Conservation (phyloP, 2,888 invertebrate genomes). For the Sesamia inferens region DNA sequence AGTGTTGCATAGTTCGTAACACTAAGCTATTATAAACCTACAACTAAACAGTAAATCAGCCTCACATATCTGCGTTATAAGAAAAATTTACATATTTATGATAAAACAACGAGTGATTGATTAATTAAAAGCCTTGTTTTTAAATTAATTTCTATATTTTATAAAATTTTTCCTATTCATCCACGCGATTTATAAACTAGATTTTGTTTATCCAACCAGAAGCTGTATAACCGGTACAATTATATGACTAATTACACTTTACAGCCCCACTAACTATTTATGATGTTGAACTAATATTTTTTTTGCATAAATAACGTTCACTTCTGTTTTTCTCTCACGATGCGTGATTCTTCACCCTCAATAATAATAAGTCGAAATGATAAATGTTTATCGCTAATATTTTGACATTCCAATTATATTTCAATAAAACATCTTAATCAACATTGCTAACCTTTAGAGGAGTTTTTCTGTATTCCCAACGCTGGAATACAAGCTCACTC, state of each 20-base stretch:
- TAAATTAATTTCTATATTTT: conserved; percentile 33
- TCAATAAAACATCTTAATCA: not conserved
- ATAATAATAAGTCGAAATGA: conserved; percentile 6
- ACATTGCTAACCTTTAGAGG: not conserved
- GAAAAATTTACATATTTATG: conserved; percentile 7
- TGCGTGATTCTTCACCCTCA: conserved; percentile 29
- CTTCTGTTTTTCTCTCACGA: conserved; percentile 34
- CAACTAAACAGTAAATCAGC: not conserved
- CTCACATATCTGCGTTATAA: not conserved
- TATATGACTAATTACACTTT: conserved; percentile 52
- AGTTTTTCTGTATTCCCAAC: not conserved
- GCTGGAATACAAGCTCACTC: no score
- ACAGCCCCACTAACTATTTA: conserved; percentile 35
- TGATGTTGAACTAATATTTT: conserved; percentile 29
- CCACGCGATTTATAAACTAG: conserved; percentile 29
- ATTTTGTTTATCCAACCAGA: conserved; percentile 39
- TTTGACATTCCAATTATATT: conserved; percentile 5
- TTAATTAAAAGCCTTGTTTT: conserved; percentile 11
- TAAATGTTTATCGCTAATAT: not conserved
- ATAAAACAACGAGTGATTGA: conserved; percentile 10
- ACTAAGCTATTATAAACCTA: not conserved
- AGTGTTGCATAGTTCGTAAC: not conserved
- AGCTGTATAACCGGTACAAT: conserved; percentile 47
- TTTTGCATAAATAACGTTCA: conserved; percentile 46
- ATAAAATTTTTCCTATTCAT: conserved; percentile 5